Evolutionary conservation across 2,888 invertebrate genomes (phyloP).

Genomic region (Epinotia ramella): DNA sequence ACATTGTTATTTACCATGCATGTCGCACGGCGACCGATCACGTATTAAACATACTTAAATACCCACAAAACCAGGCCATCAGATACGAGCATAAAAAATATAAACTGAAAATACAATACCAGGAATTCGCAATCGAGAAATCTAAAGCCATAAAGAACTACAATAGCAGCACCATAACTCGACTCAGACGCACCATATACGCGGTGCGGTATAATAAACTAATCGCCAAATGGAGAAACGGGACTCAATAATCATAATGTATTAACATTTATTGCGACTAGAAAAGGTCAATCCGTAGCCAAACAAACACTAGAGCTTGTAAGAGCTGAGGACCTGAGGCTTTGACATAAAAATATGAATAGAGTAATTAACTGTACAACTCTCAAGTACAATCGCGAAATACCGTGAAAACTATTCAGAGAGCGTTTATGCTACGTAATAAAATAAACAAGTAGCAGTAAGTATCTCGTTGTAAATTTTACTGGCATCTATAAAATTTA

Average conservation of each 20-base stretch:
- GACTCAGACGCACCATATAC: conserved; percentile 46
- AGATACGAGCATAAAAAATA: conserved; percentile 39
- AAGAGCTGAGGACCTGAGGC: conserved; percentile 50
- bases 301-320: conserved; percentile 56
- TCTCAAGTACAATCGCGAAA: conserved; percentile 53
- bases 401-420: conserved; percentile 26
- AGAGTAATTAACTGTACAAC: conserved; percentile 60
- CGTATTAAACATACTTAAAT: conserved; percentile 42
- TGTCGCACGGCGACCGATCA: conserved; percentile 51
- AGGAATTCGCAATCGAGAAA: conserved; percentile 59
- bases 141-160: conserved; percentile 49
- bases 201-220: conserved; percentile 36
- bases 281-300: conserved; percentile 47
- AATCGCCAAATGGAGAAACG: conserved; percentile 49
- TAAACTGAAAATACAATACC: conserved; percentile 54
- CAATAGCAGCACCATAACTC: conserved; percentile 47
- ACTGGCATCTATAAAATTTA: conserved; percentile 34
- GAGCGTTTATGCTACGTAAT: conserved; percentile 32
- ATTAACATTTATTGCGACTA: conserved; percentile 35
- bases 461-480: conserved; percentile 35
- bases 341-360: conserved; percentile 54
- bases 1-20: conserved; percentile 48
- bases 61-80: conserved; percentile 43
- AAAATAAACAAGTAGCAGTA: conserved; percentile 30
- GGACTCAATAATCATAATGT: conserved; percentile 32